Evolutionary conservation across 37 sponge, comb jelly and placozoan species (phyloP).

Genomic region (Halisarca cf. caerulea): DNA sequence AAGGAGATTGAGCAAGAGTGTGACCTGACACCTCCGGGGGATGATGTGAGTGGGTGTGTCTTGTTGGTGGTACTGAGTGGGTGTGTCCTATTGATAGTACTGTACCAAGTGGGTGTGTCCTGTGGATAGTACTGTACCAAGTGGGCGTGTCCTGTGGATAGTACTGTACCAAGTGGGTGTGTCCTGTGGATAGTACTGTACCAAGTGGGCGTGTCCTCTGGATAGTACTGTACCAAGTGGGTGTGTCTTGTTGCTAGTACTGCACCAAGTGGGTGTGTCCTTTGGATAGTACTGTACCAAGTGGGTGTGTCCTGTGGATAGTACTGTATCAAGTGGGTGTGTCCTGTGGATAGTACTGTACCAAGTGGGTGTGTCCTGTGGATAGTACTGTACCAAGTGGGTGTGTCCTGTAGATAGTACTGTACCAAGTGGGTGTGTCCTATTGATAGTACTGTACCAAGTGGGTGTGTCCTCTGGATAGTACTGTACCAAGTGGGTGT

Average conservation of each 20-base stretch:
- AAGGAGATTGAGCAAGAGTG: conserved; percentile 16
- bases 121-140: neutral
- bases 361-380: neutral
- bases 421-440: neutral
- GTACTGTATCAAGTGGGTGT: too few relatives aligned
- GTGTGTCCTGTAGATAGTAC: neutral
- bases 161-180: neutral
- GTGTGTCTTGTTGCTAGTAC: neutral
- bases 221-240: neutral
- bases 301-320: neutral
- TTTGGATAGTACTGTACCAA: neutral
- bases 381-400: too few relatives aligned
- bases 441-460: too few relatives aligned
- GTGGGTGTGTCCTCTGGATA: neutral
- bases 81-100: neutral
- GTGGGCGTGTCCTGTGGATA: neutral
- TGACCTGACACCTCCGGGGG: neutral
- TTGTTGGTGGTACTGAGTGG: neutral
- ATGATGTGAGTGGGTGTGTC: neutral
- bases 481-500: neutral
- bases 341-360: neutral
- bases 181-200: too few relatives aligned
- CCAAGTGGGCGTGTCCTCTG: neutral
- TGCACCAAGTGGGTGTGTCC: neutral
- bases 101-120: neutral